A percentile compares a stretch with the other conserved stretches of the same genome.
These are phyloP conservation scores for Bettongia penicillata DNA, from an alignment of 2,113 vertebrate species.

Conservation along the genomic window DNA sequence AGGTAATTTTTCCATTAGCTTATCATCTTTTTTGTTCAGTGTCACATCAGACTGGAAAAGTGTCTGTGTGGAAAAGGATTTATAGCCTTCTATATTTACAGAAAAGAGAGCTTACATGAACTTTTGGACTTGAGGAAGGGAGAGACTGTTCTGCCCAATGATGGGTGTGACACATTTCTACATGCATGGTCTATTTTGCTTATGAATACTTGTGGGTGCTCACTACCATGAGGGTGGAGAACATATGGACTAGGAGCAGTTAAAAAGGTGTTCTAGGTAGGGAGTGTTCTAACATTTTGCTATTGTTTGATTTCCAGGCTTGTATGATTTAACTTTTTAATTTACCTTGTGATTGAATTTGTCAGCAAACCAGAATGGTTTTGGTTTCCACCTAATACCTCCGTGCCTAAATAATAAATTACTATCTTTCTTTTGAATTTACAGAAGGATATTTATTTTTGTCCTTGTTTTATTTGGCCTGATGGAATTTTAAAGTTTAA, in stretches of 20 bases:
- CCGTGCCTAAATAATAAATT: neutral
- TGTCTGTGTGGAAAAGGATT: neutral
- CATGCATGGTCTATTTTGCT: rapidly evolving
- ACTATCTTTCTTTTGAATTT: slow-evolving; percentile 3
- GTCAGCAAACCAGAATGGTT: neutral
- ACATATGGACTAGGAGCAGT: neutral
- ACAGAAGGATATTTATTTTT: neutral
- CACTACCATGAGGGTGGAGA: too few species aligned
- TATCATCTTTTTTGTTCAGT: neutral
- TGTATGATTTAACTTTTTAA: neutral
- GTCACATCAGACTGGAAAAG: neutral
- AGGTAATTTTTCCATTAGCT: neutral
- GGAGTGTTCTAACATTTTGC: neutral
- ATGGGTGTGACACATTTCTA: rapidly evolving
- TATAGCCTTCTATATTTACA: neutral
- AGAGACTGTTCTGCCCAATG: neutral
- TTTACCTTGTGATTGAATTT: neutral
- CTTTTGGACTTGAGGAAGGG: neutral
- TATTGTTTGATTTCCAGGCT: slow-evolving; percentile 12
- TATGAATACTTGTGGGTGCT: neutral
- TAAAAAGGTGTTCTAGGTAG: neutral
- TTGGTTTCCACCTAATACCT: neutral
- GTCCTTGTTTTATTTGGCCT: neutral
- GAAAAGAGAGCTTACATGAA: neutral
- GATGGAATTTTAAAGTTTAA: neutral